These are phyloP conservation scores for Anolis carolinensis DNA, from an alignment of 2,113 vertebrate species.

Conservation along the genomic window DNA sequence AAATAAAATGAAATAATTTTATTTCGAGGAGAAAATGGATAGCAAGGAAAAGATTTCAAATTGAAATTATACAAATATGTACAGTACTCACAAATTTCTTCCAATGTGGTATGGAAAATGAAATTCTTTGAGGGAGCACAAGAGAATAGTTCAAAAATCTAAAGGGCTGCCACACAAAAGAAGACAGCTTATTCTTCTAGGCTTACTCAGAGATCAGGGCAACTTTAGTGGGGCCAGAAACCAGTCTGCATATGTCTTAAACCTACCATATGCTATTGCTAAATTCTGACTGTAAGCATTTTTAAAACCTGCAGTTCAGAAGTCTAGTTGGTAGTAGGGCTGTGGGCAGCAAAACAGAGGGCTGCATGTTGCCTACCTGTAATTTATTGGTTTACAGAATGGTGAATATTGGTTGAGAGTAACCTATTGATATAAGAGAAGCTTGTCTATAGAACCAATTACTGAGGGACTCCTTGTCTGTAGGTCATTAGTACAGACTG, in stretches of 20 bases:
- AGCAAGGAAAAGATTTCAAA: not conserved
- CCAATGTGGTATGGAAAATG: not conserved
- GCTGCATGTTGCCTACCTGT: too few relatives aligned
- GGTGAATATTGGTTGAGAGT: not conserved
- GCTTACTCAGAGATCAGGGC: not conserved
- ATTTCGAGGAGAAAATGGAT: not conserved
- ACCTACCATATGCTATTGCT: too few relatives aligned
- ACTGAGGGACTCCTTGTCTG: not conserved
- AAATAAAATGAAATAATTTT: slow-evolving; percentile 23
- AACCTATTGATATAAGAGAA: not conserved
- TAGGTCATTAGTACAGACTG: not conserved
- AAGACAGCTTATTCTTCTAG: not conserved
- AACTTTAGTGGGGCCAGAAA: too few relatives aligned
- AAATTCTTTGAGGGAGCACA: not conserved
- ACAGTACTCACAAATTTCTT: not conserved
- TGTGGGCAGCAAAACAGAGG: too few relatives aligned
- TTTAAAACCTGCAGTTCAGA: too few relatives aligned
- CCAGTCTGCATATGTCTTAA: too few relatives aligned
- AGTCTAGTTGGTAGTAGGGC: too few relatives aligned
- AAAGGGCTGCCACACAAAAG: not conserved
- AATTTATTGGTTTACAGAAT: not conserved
- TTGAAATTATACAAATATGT: not conserved
- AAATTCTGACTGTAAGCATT: too few relatives aligned
- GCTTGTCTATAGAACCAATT: not conserved
- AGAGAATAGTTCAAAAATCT: not conserved